These are phyloP conservation scores for Anas acuta DNA, from an alignment of 2,797 vertebrate genomes.

Conservation along the genomic window DNA sequence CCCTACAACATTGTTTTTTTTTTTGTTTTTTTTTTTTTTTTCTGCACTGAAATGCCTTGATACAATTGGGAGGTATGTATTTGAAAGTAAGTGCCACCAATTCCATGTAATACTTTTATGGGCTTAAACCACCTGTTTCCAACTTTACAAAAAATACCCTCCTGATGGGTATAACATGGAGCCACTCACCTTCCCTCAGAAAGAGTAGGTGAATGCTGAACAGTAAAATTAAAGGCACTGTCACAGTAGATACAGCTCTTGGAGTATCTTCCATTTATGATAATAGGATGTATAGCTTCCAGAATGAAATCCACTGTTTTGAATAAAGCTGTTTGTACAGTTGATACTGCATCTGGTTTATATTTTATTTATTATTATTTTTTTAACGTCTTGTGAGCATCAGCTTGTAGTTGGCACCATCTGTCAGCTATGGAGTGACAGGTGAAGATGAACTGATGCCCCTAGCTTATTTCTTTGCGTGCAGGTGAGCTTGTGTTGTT, in stretches of 20 bases:
- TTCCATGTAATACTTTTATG: neutral
- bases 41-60: neutral
- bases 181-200: neutral
- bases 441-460: neutral
- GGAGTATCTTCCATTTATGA: neutral
- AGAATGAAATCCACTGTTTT: neutral
- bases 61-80: neutral
- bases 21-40: too few species aligned
- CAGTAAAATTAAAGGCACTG: neutral
- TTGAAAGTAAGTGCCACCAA: neutral
- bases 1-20: accelerated
- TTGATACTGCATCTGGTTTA: neutral
- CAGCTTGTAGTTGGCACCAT: neutral
- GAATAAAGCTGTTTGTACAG: neutral
- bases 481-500: neutral
- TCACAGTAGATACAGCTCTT: neutral
- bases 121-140: neutral
- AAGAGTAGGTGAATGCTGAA: neutral
- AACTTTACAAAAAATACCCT: neutral
- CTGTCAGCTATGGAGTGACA: neutral
- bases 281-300: neutral
- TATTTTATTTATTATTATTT: neutral
- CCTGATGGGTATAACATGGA: neutral
- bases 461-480: neutral
- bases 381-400: neutral